A percentile compares a stretch with the other conserved stretches of the same genome.
These are phyloP conservation scores for Rhineura floridana DNA, from an alignment of 2,113 vertebrate genomes.

Conservation along the genomic window DNA sequence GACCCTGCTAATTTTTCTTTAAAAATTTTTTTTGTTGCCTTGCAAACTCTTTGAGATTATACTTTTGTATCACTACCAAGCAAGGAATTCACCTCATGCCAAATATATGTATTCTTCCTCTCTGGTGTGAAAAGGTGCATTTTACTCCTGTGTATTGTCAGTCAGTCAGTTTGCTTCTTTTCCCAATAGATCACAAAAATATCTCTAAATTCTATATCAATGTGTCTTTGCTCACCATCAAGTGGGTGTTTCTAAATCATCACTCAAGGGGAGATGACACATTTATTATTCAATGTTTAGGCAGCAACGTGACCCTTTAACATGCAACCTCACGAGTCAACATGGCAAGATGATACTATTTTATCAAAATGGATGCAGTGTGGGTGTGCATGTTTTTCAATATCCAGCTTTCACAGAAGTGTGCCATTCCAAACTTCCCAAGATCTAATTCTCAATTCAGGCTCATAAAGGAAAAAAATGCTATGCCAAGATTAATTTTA, in stretches of 20 bases:
- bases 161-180: constrained; percentile 26
- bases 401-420: neutral
- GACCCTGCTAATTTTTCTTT: neutral
- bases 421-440: neutral
- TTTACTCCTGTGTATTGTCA: constrained; percentile 9
- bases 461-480: neutral
- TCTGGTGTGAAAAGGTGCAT: neutral
- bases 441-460: neutral
- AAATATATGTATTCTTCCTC: constrained; percentile 5
- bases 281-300: neutral
- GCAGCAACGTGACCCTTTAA: constrained; percentile 3
- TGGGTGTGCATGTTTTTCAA: neutral
- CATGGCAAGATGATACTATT: neutral
- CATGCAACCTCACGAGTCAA: neutral
- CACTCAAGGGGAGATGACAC: neutral
- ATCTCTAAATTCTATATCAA: constrained; percentile 18
- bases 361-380: neutral
- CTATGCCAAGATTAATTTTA: neutral
- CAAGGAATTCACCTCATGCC: neutral
- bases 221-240: constrained; percentile 18
- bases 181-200: constrained; percentile 8
- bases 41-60: neutral
- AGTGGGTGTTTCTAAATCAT: constrained; percentile 14
- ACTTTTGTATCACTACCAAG: neutral
- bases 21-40: neutral